Evolutionary conservation across 2,888 invertebrate species (phyloP), one percentile per base, ranked within the genome.

Genomic region (Apamea epomidion): DNA sequence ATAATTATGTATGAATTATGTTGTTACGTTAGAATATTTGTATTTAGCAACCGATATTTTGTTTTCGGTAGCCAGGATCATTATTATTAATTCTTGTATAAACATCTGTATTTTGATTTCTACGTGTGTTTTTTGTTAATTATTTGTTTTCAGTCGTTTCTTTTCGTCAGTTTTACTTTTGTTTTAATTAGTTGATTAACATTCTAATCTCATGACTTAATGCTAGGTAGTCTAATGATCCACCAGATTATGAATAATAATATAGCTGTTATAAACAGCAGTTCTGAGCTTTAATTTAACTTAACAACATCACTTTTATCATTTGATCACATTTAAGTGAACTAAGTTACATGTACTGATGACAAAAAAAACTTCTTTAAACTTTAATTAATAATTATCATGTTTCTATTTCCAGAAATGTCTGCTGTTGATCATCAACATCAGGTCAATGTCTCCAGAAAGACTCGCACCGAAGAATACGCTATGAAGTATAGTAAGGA

Each of bases 401-500:
- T 71, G 25, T 76, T 37, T 74, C 1, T 32, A 48, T 64, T 87
- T 80, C 37, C 87, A 86, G 85, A 70, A 73, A 84, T 80, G 76
- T 48, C 62, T 37, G 48, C n/a, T 14, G 51, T 10, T 16, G 71
- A 42, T 2, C 29, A 29, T 29, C 32, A 82, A 29, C 62, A 73
- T 16, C 37, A 75, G 48, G 68, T 73, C 25, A 84, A 86, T 69
- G 48, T 70, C 6, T 71, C 60, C 25, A 68, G 87, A 32, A 67
- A 42, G 14, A 48, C 72, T 5, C 81, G 87, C n/a, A 86, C 87
- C 0, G 37, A 64, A n/a, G 70, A 76, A n/a, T 87, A 86, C 45
- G 75, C 70, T 12, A 74, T 45, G 51, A 78, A n/a, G 25, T n/a
- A 58, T 58, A 48, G 32, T 12, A 48, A 45, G 2, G 76, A 85